Percentiles rank a stretch among this genome's conserved stretches.
Evolutionary conservation across 1,140 invertebrate species (phyloP).

Genomic region (Acromyrmex heyeri): DNA sequence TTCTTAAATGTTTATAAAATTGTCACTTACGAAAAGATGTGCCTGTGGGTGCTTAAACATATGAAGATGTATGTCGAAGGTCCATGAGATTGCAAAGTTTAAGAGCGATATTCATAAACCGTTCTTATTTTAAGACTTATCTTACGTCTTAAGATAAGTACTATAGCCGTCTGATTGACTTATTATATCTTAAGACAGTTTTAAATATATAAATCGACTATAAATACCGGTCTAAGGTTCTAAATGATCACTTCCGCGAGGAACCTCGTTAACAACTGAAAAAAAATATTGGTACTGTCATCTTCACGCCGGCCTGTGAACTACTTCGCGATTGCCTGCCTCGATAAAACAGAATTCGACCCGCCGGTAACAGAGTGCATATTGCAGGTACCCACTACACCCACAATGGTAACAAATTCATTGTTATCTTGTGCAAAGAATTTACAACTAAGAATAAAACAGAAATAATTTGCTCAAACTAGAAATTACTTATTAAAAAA

Average conservation of each 20-base stretch:
- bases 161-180: too few relatives aligned
- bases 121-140: too few relatives aligned
- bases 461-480: background rate
- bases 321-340: background rate
- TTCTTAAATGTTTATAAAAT: background rate
- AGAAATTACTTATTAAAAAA: background rate
- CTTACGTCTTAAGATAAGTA: too few relatives aligned
- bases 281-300: conserved; percentile 77
- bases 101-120: too few relatives aligned
- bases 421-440: conserved; percentile 14
- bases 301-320: conserved; percentile 67
- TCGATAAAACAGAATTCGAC: conserved; percentile 69
- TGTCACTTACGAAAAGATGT: background rate
- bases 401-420: conserved; percentile 44
- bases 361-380: conserved; percentile 49
- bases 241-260: background rate
- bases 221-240: background rate
- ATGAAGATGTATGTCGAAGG: background rate
- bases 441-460: conserved; percentile 27
- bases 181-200: too few relatives aligned
- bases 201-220: too few relatives aligned
- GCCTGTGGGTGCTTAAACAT: background rate
- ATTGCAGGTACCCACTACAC: conserved; percentile 58
- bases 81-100: background rate
- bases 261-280: background rate